A percentile compares a stretch with the other conserved stretches of the same genome.
phyloP scores from a whole-genome alignment of 2,888 invertebrate genomes.

The Sminthurinus aureus region DNA sequence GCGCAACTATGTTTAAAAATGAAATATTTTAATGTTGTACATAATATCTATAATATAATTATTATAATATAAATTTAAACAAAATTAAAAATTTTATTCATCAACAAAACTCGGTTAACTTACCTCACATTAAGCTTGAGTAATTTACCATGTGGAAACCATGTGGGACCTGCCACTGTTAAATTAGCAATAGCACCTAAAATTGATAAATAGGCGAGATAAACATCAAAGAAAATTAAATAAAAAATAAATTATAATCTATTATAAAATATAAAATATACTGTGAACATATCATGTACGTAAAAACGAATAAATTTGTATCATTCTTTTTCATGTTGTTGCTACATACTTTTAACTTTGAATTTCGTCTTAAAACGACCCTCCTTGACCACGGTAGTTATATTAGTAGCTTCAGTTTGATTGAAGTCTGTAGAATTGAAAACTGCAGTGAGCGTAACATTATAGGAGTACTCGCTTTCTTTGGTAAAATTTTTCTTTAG shows the following conservation, averaged over 20 bases:
- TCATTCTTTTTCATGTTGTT: background rate
- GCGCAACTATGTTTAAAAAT: constrained; percentile 65
- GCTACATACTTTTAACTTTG: constrained; percentile 72
- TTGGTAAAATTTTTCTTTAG: constrained; percentile 53
- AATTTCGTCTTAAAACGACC: constrained; percentile 76
- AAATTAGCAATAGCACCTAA: constrained; percentile 77
- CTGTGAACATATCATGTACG: background rate
- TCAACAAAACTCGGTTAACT: background rate
- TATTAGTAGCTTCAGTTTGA: constrained; percentile 21
- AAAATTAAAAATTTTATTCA: background rate
- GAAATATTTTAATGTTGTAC: background rate
- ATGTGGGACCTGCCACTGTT: constrained; percentile 77
- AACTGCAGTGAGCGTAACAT: constrained; percentile 47
- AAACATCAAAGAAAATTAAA: background rate
- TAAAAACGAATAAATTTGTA: background rate
- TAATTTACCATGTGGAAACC: constrained; percentile 83
- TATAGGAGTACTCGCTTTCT: constrained; percentile 45
- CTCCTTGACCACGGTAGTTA: constrained; percentile 63
- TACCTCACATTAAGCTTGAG: constrained; percentile 69
- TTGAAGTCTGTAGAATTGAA: constrained; percentile 33
- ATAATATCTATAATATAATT: background rate
- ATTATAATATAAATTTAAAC: no score
- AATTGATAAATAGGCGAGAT: constrained; percentile 57
- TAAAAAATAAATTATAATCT: background rate
- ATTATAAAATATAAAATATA: no score